phyloP scores from a whole-genome alignment of 2,113 vertebrate species.

The Stegostoma tigrinum region DNA sequence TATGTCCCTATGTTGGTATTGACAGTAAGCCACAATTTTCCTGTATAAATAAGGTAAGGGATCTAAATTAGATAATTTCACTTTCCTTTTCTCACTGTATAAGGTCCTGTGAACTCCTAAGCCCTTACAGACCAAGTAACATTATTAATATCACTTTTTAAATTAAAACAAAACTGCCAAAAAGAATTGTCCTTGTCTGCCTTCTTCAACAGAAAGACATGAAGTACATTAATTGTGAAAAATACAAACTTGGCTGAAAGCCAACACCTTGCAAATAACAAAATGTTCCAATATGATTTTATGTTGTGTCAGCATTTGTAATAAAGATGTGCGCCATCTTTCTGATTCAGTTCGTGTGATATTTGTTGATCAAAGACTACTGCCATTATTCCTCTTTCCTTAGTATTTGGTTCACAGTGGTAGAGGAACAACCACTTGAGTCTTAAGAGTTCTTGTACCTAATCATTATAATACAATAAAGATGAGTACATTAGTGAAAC shows the following conservation, averaged over 20 bases:
- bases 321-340: not conserved
- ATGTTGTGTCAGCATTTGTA: not conserved
- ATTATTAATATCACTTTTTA: not conserved
- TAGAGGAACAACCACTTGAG: no score
- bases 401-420: no score
- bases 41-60: not conserved
- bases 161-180: not conserved
- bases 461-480: no score
- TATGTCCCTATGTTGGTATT: not conserved
- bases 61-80: not conserved
- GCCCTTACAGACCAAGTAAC: not conserved
- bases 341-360: not conserved
- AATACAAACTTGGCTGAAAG: not conserved
- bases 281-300: not conserved
- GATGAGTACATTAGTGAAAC: no score
- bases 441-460: no score
- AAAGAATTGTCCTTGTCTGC: not conserved
- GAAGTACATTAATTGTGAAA: not conserved
- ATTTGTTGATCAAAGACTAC: no score
- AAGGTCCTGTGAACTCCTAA: not conserved
- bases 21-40: not conserved
- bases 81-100: not conserved
- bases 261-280: not conserved
- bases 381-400: no score
- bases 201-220: not conserved